These are phyloP conservation scores for Lacanobia wlatinum DNA, from an alignment of 2,888 invertebrate species.

Conservation along the genomic window DNA sequence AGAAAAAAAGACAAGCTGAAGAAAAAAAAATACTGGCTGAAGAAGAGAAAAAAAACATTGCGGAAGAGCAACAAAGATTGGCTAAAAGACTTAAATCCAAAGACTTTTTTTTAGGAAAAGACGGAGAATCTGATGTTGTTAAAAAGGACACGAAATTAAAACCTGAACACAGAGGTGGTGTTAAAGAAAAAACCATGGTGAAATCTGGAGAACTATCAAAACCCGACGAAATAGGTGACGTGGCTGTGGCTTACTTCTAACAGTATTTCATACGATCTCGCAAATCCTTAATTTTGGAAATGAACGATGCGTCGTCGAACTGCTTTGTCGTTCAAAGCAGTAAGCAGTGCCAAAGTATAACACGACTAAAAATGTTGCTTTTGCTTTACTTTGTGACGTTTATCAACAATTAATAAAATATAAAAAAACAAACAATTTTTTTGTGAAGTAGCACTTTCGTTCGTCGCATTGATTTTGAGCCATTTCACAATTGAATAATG, in stretches of 20 bases:
- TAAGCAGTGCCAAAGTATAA: neutral
- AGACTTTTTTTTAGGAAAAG: neutral
- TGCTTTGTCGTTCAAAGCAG: too few species aligned
- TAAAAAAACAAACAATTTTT: too few species aligned
- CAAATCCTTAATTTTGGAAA: neutral
- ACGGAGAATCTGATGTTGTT: neutral
- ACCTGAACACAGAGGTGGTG: neutral
- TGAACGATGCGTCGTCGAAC: neutral
- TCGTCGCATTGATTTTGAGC: too few species aligned
- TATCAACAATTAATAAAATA: too few species aligned
- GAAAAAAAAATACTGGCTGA: neutral
- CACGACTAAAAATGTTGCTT: neutral
- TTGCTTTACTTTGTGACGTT: too few species aligned
- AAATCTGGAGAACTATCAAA: neutral
- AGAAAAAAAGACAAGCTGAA: constrained; percentile 21
- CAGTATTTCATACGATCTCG: neutral
- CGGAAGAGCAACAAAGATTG: neutral
- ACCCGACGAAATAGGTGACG: neutral
- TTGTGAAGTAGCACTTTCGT: too few species aligned
- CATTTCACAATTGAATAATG: too few species aligned
- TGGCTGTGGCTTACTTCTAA: neutral
- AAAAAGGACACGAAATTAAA: too few species aligned
- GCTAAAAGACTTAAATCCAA: neutral
- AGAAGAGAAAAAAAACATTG: constrained; percentile 5
- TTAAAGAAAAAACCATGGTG: neutral